Conservation (phyloP, 2,797 vertebrate species). For the Xiphophorus birchmanni region DNA sequence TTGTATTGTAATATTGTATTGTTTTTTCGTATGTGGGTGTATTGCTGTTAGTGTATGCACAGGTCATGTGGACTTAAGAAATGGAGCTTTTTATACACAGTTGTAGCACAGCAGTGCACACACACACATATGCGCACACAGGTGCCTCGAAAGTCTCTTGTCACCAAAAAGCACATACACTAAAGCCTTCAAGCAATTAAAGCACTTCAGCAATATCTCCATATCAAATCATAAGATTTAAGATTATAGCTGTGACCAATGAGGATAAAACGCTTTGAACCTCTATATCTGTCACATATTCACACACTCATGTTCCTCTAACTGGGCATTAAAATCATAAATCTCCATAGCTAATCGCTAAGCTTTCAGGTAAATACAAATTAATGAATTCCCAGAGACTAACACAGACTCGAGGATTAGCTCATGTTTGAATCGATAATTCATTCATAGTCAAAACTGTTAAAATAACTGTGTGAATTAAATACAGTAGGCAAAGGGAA, state of each 20-base stretch:
- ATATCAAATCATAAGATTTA: slow-evolving; percentile 72
- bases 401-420: slow-evolving; percentile 46
- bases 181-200: slow-evolving; percentile 72
- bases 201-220: slow-evolving; percentile 70
- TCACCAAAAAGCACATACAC: slow-evolving; percentile 43
- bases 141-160: slow-evolving; percentile 26
- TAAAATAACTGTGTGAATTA: slow-evolving; percentile 35
- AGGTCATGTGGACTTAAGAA: background rate
- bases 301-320: slow-evolving; percentile 61
- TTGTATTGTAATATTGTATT: too few relatives aligned
- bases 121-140: slow-evolving; percentile 7
- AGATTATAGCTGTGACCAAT: slow-evolving; percentile 72
- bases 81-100: slow-evolving; percentile 53
- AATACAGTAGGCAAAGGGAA: slow-evolving; percentile 11
- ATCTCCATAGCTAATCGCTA: slow-evolving; percentile 61
- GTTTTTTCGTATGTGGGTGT: slow-evolving; percentile 1
- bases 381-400: slow-evolving; percentile 45
- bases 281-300: slow-evolving; percentile 70
- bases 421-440: slow-evolving; percentile 42
- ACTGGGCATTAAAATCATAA: slow-evolving; percentile 57
- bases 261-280: slow-evolving; percentile 69
- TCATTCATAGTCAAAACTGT: slow-evolving; percentile 32
- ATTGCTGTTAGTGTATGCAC: background rate
- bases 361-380: slow-evolving; percentile 68
- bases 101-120: slow-evolving; percentile 11